Conservation (phyloP, 1,140 invertebrate genomes). For the Solen grandis region DNA sequence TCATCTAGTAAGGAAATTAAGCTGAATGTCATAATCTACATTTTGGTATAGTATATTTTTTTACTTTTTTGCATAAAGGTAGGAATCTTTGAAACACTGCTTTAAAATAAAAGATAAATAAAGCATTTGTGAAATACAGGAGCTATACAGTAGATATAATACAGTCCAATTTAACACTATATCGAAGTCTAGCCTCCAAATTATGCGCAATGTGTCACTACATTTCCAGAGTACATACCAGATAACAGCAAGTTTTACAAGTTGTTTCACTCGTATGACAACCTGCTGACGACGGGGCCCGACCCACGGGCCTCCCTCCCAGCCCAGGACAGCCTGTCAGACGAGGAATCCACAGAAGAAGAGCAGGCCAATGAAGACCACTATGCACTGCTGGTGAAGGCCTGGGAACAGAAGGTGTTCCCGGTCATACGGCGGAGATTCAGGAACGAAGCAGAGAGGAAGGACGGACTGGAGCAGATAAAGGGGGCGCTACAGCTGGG, state of each 20-base stretch:
- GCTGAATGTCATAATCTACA: no score
- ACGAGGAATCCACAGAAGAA: conserved; percentile 75
- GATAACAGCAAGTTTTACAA: conserved; percentile 76
- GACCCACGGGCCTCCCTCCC: conserved; percentile 62
- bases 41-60: no score
- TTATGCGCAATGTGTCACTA: no score
- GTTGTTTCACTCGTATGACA: conserved; percentile 74
- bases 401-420: conserved; percentile 82
- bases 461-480: conserved; percentile 82
- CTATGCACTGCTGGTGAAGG: conserved; percentile 80
- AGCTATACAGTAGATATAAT: no score
- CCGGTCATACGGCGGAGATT: conserved; percentile 80
- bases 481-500: conserved; percentile 80
- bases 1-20: no score
- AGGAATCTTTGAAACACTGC: no score
- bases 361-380: conserved; percentile 76
- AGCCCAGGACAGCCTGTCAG: conserved; percentile 74
- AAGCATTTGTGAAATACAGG: no score
- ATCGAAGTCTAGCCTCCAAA: no score
- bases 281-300: conserved; percentile 74
- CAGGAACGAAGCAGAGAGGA: conserved; percentile 81
- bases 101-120: no score
- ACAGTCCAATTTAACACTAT: no score
- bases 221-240: conserved; percentile 77
- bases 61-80: no score